These are phyloP conservation scores for Saturnia japonica DNA, from an alignment of 2,888 invertebrate species.

Conservation along the genomic window DNA sequence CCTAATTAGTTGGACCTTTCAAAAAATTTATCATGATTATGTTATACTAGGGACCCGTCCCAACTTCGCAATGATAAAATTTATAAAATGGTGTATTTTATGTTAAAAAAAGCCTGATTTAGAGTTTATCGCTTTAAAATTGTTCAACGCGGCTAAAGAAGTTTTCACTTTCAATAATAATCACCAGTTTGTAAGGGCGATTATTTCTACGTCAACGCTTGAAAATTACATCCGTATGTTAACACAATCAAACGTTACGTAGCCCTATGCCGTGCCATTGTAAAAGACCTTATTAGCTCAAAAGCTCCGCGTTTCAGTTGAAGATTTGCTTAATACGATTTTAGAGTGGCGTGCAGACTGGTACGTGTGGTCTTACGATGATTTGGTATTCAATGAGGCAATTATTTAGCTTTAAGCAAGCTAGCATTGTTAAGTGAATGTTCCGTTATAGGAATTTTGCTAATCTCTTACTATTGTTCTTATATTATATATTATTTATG, in stretches of 20 bases:
- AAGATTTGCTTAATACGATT: constrained; percentile 64
- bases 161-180: no score
- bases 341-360: constrained; percentile 54
- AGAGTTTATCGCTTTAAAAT: no score
- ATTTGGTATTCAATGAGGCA: constrained; percentile 69
- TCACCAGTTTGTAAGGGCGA: background rate
- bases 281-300: constrained; percentile 61
- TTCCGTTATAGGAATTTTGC: constrained; percentile 13
- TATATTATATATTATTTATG: constrained; percentile 8
- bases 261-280: constrained; percentile 36
- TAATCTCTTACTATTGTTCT: constrained; percentile 32
- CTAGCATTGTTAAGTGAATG: constrained; percentile 27
- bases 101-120: no score
- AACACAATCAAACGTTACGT: constrained; percentile 35
- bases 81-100: no score
- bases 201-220: background rate
- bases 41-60: no score
- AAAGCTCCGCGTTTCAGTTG: constrained; percentile 54
- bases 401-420: constrained; percentile 43
- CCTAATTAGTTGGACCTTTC: no score
- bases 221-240: constrained; percentile 10
- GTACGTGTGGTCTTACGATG: constrained; percentile 44
- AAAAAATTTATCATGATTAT: no score
- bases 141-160: no score
- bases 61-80: no score